Base-by-base conservation (phyloP, 2,113 vertebrate genomes). In the Dicrurus megarhynchus region DNA sequence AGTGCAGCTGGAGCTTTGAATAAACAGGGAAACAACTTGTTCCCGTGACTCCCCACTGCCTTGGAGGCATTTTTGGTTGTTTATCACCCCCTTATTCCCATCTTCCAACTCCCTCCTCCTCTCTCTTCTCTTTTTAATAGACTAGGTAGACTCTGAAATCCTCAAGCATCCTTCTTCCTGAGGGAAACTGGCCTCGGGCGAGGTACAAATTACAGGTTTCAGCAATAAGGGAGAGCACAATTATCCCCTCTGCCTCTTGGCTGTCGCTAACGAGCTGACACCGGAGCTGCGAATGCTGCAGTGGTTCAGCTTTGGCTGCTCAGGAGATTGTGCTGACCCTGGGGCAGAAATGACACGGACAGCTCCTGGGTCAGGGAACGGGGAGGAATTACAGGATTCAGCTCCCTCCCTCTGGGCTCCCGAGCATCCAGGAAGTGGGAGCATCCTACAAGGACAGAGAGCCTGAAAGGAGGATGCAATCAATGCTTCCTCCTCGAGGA, bases 171-270 rank as follows among this genome's bases (percentile, higher is more conserved):
- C 57, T 82, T 65, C 49, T 89, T 93, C 77, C 74, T 28, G 57
- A 80, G 55, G 75, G 70, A 90, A 55, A 39, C 33, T 67, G 74
- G 87, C 94, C 93, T 87, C 27, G 4, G 83, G 79, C 79, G 41
- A 84, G 77, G 57, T 37, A 91, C 63, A 93, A 95, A 94, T 92
- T 63, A 32, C 56, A 52, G 83, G 71, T 83, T 91, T 79, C 91
- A 60, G 8, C 49, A 56, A 52, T 11, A 60, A 84, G 3, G 2
- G 69, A 84, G 87, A 82, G 70, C 70, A 53, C 77, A 93, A 71
- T 95, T 89, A 73, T 44, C 65, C 59, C 74, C 35, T 42, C 49
- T 75, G 84, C 69, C 57, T 64, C 87, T 75, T 7, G 0, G 5
- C 56, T 71, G 42, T 42, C 9, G 0, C n/a, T 84, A 71, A 90